A percentile compares a stretch with the other conserved stretches of the same genome.
These are phyloP conservation scores for Lagodon rhomboides DNA, from an alignment of 2,797 vertebrate genomes.

Conservation along the genomic window DNA sequence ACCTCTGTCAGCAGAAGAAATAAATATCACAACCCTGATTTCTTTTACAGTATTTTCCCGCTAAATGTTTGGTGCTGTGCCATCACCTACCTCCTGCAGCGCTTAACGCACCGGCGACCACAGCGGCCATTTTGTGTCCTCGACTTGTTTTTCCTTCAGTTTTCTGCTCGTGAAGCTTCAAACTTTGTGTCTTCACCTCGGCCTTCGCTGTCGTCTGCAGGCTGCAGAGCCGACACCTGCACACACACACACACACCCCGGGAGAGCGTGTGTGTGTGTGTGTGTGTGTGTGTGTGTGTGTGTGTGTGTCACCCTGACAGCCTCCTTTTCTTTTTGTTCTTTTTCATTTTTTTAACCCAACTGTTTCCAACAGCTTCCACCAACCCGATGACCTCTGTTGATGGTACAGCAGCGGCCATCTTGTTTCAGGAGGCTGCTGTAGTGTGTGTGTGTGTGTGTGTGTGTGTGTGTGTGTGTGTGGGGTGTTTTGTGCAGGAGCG, in stretches of 20 bases:
- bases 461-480: slow-evolving; percentile 20
- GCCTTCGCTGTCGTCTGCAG: neutral
- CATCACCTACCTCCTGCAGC: slow-evolving; percentile 17
- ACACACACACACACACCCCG: neutral
- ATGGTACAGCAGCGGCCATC: slow-evolving; percentile 62
- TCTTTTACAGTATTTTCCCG: no score
- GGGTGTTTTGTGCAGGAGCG: slow-evolving; percentile 1
- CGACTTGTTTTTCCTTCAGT: neutral
- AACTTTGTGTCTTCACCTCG: neutral
- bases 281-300: slow-evolving; percentile 4
- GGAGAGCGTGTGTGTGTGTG: neutral
- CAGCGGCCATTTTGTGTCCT: slow-evolving; percentile 62
- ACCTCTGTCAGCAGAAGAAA: no score
- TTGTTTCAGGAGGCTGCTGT: slow-evolving; percentile 58
- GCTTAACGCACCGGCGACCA: neutral
- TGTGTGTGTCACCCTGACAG: neutral
- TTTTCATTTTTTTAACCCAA: slow-evolving; percentile 47
- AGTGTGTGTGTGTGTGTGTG: slow-evolving; percentile 20
- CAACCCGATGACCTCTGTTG: slow-evolving; percentile 60
- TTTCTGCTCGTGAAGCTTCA: neutral
- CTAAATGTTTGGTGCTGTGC: no score
- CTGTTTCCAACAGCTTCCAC: slow-evolving; percentile 48
- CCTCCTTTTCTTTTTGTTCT: slow-evolving; percentile 28
- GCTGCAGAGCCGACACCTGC: slow-evolving; percentile 16
- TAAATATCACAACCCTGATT: no score